A percentile compares a stretch with the other conserved stretches of the same genome.
Conservation (phyloP, 92 coral and sea anemone genomes). For the Chrysogorgia sp. region DNA sequence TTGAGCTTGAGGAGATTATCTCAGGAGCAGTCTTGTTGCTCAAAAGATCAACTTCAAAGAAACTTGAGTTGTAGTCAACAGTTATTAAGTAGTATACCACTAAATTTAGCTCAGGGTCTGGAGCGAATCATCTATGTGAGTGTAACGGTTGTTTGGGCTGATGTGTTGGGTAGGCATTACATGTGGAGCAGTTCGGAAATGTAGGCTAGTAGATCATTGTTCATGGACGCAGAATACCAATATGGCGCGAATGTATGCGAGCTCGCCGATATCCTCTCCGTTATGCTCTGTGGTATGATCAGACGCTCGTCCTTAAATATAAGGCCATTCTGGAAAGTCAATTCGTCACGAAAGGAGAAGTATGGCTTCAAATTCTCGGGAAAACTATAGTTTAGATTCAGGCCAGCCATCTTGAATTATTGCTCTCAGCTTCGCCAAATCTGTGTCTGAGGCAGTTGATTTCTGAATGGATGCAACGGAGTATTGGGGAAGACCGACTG, state of each 20-base stretch:
- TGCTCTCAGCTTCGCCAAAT: slow-evolving; percentile 18
- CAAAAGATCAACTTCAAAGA: slow-evolving; percentile 59
- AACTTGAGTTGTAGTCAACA: slow-evolving; percentile 65
- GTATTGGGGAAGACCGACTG: slow-evolving; percentile 32
- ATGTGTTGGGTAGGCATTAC: slow-evolving; percentile 54
- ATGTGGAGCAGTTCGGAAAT: slow-evolving; percentile 60
- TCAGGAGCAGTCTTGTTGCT: slow-evolving; percentile 54
- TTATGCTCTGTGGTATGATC: slow-evolving; percentile 51
- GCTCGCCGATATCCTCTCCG: slow-evolving; percentile 35
- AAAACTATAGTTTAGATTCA: background rate
- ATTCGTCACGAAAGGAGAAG: slow-evolving; percentile 55
- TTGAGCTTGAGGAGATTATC: slow-evolving; percentile 60
- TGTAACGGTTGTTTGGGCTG: slow-evolving; percentile 55
- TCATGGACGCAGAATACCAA: slow-evolving; percentile 63
- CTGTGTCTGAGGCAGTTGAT: slow-evolving; percentile 39
- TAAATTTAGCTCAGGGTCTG: slow-evolving; percentile 55
- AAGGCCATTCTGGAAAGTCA: slow-evolving; percentile 57
- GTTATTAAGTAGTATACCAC: slow-evolving; percentile 58
- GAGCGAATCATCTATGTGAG: slow-evolving; percentile 58
- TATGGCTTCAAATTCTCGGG: background rate
- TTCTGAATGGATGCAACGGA: slow-evolving; percentile 43
- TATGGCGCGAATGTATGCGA: slow-evolving; percentile 60
- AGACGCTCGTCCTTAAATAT: slow-evolving; percentile 62
- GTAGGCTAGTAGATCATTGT: slow-evolving; percentile 51
- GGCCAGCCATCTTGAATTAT: slow-evolving; percentile 45